Conservation (phyloP, 2,797 vertebrate genomes). For the Sebastes cheni region DNA sequence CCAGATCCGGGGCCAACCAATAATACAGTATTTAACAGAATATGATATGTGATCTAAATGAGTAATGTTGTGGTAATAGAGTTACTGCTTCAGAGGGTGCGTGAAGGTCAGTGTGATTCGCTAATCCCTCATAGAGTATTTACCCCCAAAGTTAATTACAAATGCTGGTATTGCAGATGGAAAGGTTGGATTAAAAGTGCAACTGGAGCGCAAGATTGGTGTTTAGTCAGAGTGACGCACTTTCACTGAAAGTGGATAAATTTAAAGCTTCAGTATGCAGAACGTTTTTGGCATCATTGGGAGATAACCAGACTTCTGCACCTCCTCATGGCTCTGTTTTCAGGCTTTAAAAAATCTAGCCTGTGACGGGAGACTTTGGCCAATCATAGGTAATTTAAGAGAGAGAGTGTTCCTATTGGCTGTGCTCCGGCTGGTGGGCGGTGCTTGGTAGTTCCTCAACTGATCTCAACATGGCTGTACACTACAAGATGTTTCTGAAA, state of each 20-base stretch:
- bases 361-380: no score
- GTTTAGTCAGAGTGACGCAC: slow-evolving; percentile 31
- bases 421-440: no score
- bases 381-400: no score
- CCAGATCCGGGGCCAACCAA: slow-evolving; percentile 53
- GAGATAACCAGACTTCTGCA: no score
- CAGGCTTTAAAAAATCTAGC: no score
- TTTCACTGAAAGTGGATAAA: slow-evolving; percentile 6
- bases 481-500: no score
- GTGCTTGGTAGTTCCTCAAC: no score
- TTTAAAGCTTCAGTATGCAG: no score
- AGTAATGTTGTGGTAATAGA: slow-evolving; percentile 39
- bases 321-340: no score
- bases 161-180: slow-evolving; percentile 65
- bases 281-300: no score
- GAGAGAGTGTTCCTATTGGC: no score
- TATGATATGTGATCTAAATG: slow-evolving; percentile 59
- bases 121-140: slow-evolving; percentile 69
- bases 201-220: slow-evolving; percentile 30
- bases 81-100: slow-evolving; percentile 33
- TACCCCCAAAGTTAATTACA: slow-evolving; percentile 66
- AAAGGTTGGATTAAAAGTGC: slow-evolving; percentile 72
- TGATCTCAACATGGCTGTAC: no score
- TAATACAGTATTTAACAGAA: slow-evolving; percentile 66
- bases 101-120: slow-evolving; percentile 56